phyloP scores from a whole-genome alignment of 2,888 invertebrate genomes.

The Callimorpha dominula region DNA sequence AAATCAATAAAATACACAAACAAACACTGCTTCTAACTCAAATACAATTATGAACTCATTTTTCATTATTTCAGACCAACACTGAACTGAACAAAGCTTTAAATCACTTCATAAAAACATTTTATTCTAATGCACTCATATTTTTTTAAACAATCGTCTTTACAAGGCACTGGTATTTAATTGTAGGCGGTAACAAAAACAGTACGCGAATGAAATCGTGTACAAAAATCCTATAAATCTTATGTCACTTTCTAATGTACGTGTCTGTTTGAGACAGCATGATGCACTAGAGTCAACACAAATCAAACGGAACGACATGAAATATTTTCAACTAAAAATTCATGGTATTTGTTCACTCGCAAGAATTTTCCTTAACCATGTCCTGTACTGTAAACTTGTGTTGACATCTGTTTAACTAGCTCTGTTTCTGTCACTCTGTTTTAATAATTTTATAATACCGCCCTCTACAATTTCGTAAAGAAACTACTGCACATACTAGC shows the following conservation, averaged over 20 bases:
- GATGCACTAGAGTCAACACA: slow-evolving; percentile 11
- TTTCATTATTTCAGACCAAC: background rate
- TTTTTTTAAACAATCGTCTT: slow-evolving; percentile 20
- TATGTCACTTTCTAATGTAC: slow-evolving; percentile 30
- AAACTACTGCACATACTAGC: background rate
- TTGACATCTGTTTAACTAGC: background rate
- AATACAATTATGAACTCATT: slow-evolving; percentile 4
- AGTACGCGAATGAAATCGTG: slow-evolving; percentile 22
- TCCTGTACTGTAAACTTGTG: slow-evolving; percentile 1
- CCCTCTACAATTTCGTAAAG: slow-evolving; percentile 18
- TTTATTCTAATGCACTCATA: slow-evolving; percentile 25
- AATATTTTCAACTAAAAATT: slow-evolving; percentile 7
- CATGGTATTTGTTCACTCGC: slow-evolving; percentile 1
- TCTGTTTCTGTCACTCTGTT: background rate
- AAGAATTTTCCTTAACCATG: slow-evolving; percentile 9
- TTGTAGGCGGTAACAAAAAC: slow-evolving; percentile 39
- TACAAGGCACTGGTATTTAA: slow-evolving; percentile 38
- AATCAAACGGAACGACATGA: background rate
- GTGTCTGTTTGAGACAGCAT: slow-evolving; percentile 15
- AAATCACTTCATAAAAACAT: background rate
- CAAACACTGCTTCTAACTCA: slow-evolving; percentile 30
- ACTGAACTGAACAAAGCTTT: slow-evolving; percentile 9
- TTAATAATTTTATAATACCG: background rate
- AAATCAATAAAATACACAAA: slow-evolving; percentile 45
- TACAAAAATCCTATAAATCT: slow-evolving; percentile 26